These are phyloP conservation scores for Pachypsylla venusta DNA, from an alignment of 1,140 invertebrate genomes.

Conservation along the genomic window DNA sequence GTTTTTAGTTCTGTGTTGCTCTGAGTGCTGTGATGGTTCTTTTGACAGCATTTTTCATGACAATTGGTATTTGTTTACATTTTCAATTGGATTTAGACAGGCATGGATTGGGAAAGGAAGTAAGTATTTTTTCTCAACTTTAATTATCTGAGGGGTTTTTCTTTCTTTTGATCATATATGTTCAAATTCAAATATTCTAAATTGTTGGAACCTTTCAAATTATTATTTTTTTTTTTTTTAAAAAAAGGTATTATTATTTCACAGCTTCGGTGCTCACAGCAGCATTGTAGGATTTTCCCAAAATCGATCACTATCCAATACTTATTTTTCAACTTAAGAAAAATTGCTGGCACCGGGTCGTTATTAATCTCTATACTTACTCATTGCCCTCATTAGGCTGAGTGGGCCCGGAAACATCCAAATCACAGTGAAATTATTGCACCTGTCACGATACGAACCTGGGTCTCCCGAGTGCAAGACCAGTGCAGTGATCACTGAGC, in stretches of 20 bases:
- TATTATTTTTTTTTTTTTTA: not conserved
- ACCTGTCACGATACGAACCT: no score
- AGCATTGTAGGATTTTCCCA: no score
- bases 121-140: slow-evolving; percentile 15
- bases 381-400: no score
- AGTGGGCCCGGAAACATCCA: no score
- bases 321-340: no score
- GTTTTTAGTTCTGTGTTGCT: slow-evolving; percentile 53
- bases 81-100: slow-evolving; percentile 57
- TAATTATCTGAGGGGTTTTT: not conserved
- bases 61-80: slow-evolving; percentile 82
- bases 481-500: no score
- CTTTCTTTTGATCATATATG: not conserved
- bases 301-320: no score
- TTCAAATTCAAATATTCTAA: not conserved
- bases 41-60: slow-evolving; percentile 78
- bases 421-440: no score
- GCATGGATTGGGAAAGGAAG: slow-evolving; percentile 55
- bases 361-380: no score
- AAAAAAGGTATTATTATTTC: not conserved
- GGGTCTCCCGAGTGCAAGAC: no score
- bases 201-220: not conserved
- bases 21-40: slow-evolving; percentile 79
- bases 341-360: no score
- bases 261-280: no score